These are phyloP conservation scores for Exaiptasia diaphana DNA, from an alignment of 64 coral and sea anemone genomes.

Conservation along the genomic window DNA sequence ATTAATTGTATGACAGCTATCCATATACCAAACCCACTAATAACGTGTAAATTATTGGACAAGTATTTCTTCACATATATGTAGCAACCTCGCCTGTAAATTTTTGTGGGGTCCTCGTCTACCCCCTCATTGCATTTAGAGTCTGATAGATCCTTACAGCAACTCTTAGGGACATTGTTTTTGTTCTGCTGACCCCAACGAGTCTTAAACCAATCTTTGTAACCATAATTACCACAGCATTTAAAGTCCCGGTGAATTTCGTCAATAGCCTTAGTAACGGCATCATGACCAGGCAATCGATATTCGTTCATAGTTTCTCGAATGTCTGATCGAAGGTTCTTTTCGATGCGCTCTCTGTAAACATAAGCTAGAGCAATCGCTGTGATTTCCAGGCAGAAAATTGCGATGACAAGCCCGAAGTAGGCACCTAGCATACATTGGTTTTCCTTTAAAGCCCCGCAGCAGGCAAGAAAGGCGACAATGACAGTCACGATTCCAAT, in stretches of 20 bases:
- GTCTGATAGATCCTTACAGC: slow-evolving; percentile 76
- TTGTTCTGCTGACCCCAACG: slow-evolving; percentile 63
- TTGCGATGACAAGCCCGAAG: slow-evolving; percentile 68
- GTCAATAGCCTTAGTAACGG: slow-evolving; percentile 87
- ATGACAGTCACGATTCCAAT: slow-evolving; percentile 79
- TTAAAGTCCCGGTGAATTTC: slow-evolving; percentile 88
- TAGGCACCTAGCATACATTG: slow-evolving; percentile 93
- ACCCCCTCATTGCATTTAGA: slow-evolving; percentile 39
- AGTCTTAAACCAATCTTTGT: slow-evolving; percentile 89
- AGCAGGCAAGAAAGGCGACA: slow-evolving; percentile 88
- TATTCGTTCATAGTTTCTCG: slow-evolving; percentile 82
- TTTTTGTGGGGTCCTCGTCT: slow-evolving; percentile 42
- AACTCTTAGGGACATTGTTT: slow-evolving; percentile 77
- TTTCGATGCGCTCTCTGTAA: slow-evolving; percentile 84
- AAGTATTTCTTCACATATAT: slow-evolving; percentile 90
- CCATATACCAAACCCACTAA: slow-evolving; percentile 93
- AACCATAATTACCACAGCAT: slow-evolving; percentile 84
- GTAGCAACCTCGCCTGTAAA: slow-evolving; percentile 76
- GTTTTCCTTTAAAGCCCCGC: slow-evolving; percentile 80
- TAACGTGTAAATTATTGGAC: slow-evolving; percentile 84
- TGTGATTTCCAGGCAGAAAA: slow-evolving; percentile 85
- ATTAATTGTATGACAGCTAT: slow-evolving; percentile 84
- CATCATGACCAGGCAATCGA: slow-evolving; percentile 44
- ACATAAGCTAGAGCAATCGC: slow-evolving; percentile 83
- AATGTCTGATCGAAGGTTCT: slow-evolving; percentile 75